Base-by-base conservation (phyloP, 2,888 invertebrate species). In the Rhodophaea formosa region DNA sequence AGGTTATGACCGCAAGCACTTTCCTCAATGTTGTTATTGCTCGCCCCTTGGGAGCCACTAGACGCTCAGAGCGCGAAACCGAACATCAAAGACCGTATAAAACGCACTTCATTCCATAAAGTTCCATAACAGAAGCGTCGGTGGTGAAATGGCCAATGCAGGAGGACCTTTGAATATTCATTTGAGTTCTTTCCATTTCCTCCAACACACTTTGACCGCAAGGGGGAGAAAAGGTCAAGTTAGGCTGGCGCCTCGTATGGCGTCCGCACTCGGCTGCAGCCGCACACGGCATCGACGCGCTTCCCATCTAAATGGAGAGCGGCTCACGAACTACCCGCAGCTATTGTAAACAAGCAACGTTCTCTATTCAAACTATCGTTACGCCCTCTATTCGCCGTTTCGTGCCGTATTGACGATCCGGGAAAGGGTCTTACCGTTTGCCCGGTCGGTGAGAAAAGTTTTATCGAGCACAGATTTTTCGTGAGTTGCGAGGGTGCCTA, bases 301-400 rank as follows among this genome's bases (percentile, higher is more conserved):
- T 83, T 81, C 79, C 79, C 82, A 86, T 87, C 86, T 87, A 85
- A 86, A 87, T 86, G 79, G 83, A 84, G 86, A 84, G 80, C 77
- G 78, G 80, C 80, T 86, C 88, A 87, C 86, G 86, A 86, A 84
- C 80, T 84, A 87, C 88, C 85, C 84, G 84, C 83, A 86, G 87
- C 85, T 81, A 87, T 88, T 86, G 84, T 87, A 87, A 88, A 87
- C 86, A 88, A 88, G 84, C 82, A 80, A 77, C 79, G 80, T 83
- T 85, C 80, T 82, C 81, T 86, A 87, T 88, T 88, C 84, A 84
- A 84, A 86, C 80, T 83, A 84, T 86, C 79, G 83, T 83, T 74
- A 83, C 82, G 82, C 82, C 80, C 79, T 84, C 79, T 79, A 79
- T 82, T 67, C 78, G 75, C 75, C 75, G 73, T 79, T 83, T 74